A percentile compares a stretch with the other conserved stretches of the same genome.
phyloP scores from a whole-genome alignment of 1,140 invertebrate genomes.

The Aphelinus certus region DNA sequence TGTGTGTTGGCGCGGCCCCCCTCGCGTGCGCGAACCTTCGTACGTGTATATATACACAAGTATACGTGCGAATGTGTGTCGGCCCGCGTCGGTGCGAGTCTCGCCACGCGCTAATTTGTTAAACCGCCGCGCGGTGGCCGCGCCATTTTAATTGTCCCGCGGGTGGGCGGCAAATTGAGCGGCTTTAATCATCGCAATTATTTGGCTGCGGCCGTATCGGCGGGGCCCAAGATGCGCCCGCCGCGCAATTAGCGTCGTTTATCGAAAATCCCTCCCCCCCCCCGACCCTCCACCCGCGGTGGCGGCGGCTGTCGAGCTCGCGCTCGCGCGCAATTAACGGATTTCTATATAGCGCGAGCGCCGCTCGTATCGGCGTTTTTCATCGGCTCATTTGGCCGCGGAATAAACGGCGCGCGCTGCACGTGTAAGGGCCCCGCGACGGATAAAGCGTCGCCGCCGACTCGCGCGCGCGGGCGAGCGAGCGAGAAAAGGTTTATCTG shows the following conservation, averaged over 20 bases:
- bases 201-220: conserved; percentile 56
- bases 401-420: neutral
- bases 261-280: neutral
- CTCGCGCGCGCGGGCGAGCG: neutral
- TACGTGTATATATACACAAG: conserved; percentile 1
- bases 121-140: conserved; percentile 45
- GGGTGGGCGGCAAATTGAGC: conserved; percentile 62
- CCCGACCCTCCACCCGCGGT: neutral
- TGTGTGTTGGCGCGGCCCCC: too few relatives aligned
- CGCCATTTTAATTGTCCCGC: conserved; percentile 62
- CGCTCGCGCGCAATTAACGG: neutral
- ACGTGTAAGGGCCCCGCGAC: neutral
- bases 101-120: conserved; percentile 55
- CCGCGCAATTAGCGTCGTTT: too few relatives aligned
- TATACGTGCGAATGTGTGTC: neutral
- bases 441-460: neutral
- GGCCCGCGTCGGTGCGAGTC: conserved; percentile 31
- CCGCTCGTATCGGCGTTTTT: too few relatives aligned
- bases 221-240: conserved; percentile 44
- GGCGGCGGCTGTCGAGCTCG: too few relatives aligned
- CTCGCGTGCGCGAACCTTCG: too few relatives aligned
- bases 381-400: too few relatives aligned
- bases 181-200: conserved; percentile 66
- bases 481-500: conserved; percentile 17
- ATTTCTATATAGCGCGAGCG: neutral